phyloP scores from a whole-genome alignment of 2,113 vertebrate species.

The Anguilla rostrata region DNA sequence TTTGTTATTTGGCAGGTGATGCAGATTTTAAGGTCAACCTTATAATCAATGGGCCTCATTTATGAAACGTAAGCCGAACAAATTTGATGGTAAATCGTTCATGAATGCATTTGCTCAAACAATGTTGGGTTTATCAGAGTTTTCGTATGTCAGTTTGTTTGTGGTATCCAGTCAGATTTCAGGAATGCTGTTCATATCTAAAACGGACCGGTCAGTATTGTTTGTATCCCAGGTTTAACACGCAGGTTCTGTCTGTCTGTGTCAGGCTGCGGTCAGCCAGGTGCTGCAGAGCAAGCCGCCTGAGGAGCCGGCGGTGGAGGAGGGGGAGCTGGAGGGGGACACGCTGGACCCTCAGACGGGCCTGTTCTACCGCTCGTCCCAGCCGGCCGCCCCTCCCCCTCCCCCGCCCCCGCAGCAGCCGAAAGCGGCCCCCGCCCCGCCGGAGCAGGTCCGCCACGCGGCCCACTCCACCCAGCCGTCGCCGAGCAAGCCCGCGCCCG shows the following conservation, averaged over 20 bases:
- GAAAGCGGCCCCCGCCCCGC: slow-evolving; percentile 51
- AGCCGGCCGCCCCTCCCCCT: slow-evolving; percentile 51
- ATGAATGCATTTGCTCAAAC: too few relatives aligned
- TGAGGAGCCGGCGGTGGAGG: slow-evolving; percentile 80
- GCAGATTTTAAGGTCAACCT: too few relatives aligned
- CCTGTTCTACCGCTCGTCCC: slow-evolving; percentile 89
- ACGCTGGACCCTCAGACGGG: slow-evolving; percentile 97
- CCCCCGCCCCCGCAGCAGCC: slow-evolving; percentile 62
- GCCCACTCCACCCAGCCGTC: slow-evolving; percentile 29
- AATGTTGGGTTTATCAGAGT: too few relatives aligned
- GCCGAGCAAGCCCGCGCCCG: slow-evolving; percentile 67
- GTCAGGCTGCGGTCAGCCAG: slow-evolving; percentile 77
- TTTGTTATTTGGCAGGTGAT: not conserved
- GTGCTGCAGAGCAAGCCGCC: slow-evolving; percentile 74
- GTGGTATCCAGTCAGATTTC: too few relatives aligned
- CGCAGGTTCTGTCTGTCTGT: slow-evolving; percentile 20
- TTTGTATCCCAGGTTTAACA: not conserved
- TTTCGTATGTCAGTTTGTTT: too few relatives aligned
- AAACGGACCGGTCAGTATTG: too few relatives aligned
- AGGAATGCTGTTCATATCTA: too few relatives aligned
- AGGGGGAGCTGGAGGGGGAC: slow-evolving; percentile 91
- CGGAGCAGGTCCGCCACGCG: slow-evolving; percentile 58
- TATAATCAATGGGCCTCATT: too few relatives aligned
- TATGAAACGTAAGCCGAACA: too few relatives aligned
- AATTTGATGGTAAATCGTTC: too few relatives aligned